Base-by-base conservation (phyloP, 1,140 invertebrate genomes). In the Drosophila sulfurigaster region DNA sequence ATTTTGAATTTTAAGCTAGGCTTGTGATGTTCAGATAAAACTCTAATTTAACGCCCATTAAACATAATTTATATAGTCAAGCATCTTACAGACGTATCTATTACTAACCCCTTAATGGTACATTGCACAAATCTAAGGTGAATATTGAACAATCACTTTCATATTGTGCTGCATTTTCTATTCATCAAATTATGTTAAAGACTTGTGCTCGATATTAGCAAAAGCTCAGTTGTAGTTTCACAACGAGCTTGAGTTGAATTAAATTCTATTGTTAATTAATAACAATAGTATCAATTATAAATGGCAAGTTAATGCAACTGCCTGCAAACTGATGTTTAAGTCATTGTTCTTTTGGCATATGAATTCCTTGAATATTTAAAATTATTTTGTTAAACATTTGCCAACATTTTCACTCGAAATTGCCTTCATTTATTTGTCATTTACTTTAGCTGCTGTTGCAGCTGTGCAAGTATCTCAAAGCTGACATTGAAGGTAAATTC, bases 381-480 rank as follows among this genome's bases (percentile, higher is more conserved):
- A 13, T 43, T 43, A 7, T 43, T 43, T 13, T 6, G 11, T 43
- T 13, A 13, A 13, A 43, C n/a, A 43, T 13, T 43, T n/a, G 3
- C 41, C 11, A 43, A 13, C 5, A 13, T 43, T 13, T 13, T 43
- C n/a, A 43, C 41, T 13, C 3, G 20, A n/a, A 43, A 0, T n/a
- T 41, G 2, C 38, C 38, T 41, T n/a, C 11, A 41, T 41, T 41
- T 41, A 41, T 41, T 43, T 51, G 48, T 20, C 48, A 16, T 28
- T 11, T 54, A 6, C 25, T 35, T 54, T 35, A 35, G 30, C 13
- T 54, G 11, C 28, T 15, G 13, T n/a, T 38, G 11, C 28, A 32
- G 13, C n/a, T 38, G 13, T 15, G 30, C 49, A 7, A 52, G 11
- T 38, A 35, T 49, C 35, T 38, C 30, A 57, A 57, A 38, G 54